These are phyloP conservation scores for Coptodon rendalli DNA, from an alignment of 2,113 vertebrate species.

Conservation along the genomic window DNA sequence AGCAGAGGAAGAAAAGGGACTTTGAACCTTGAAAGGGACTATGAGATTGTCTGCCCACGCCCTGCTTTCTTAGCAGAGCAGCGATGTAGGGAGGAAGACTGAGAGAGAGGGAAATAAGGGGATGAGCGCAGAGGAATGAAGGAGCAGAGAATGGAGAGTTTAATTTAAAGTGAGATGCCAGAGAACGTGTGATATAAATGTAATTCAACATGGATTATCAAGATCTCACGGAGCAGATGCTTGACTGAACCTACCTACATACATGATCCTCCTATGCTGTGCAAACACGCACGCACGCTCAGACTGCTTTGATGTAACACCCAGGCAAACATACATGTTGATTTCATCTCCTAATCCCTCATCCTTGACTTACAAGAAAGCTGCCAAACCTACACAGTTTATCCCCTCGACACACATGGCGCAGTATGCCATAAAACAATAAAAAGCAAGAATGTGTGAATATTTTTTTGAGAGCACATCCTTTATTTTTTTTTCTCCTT, in stretches of 20 bases:
- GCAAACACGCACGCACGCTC: neutral
- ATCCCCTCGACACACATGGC: slow-evolving; percentile 22
- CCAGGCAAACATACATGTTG: slow-evolving; percentile 13
- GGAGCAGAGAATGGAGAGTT: neutral
- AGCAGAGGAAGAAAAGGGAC: slow-evolving; percentile 42
- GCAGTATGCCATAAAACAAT: slow-evolving; percentile 27
- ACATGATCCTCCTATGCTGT: neutral
- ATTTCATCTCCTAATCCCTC: slow-evolving; percentile 48
- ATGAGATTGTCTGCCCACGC: slow-evolving; percentile 59
- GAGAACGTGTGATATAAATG: slow-evolving; percentile 13
- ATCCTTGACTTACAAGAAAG: slow-evolving; percentile 31
- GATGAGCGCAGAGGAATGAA: slow-evolving; percentile 4
- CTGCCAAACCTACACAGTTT: slow-evolving; percentile 40
- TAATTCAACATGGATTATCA: slow-evolving; percentile 35
- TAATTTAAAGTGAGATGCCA: slow-evolving; percentile 18
- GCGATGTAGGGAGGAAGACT: neutral
- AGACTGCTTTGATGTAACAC: slow-evolving; percentile 26
- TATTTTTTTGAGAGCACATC: slow-evolving; percentile 7
- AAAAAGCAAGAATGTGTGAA: slow-evolving; percentile 1
- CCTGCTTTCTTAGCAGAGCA: slow-evolving; percentile 14
- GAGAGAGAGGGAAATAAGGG: neutral
- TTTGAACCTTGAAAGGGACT: slow-evolving; percentile 68
- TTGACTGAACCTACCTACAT: neutral
- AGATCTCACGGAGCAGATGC: neutral
- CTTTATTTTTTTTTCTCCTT: neutral